Percentiles rank a stretch among this genome's conserved stretches.
These are phyloP conservation scores for Hyles euphorbiae DNA, from an alignment of 1,140 invertebrate species.

Conservation along the genomic window DNA sequence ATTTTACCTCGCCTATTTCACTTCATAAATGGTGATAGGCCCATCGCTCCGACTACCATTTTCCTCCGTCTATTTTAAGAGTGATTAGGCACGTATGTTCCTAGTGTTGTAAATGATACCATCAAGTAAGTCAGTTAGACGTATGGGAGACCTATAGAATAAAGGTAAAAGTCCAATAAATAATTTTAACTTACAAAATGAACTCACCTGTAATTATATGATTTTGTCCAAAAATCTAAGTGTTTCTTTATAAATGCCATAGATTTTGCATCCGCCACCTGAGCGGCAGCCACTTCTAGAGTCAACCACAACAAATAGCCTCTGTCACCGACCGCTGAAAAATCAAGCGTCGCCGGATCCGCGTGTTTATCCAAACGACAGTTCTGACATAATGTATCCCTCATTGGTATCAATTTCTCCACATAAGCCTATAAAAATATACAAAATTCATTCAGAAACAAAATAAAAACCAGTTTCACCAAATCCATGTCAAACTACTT, in stretches of 20 bases:
- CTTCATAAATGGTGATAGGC: too few species aligned
- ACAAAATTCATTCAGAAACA: constrained; percentile 10
- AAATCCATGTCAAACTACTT: constrained; percentile 24
- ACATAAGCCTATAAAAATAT: constrained; percentile 77
- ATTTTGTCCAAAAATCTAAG: constrained; percentile 85
- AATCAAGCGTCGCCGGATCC: constrained; percentile 81
- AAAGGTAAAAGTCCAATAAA: too few species aligned
- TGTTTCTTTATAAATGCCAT: constrained; percentile 82
- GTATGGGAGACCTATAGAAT: too few species aligned
- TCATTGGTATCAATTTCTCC: constrained; percentile 84
- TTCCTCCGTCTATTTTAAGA: too few species aligned
- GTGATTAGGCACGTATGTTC: too few species aligned
- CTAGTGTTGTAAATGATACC: too few species aligned
- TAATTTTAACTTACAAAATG: background rate
- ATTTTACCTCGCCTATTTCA: too few species aligned
- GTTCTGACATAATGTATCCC: constrained; percentile 58
- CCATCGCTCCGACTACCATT: too few species aligned
- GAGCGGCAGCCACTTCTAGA: constrained; percentile 85
- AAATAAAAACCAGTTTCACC: background rate
- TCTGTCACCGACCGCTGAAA: constrained; percentile 81
- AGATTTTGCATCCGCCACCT: constrained; percentile 80
- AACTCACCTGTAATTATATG: constrained; percentile 82
- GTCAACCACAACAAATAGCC: constrained; percentile 88
- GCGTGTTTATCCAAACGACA: constrained; percentile 47
- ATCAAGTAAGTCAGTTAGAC: too few species aligned